A percentile compares a stretch with the other conserved stretches of the same genome.
phyloP scores from a whole-genome alignment of 2,888 invertebrate genomes.

The Cerastis rubricosa region DNA sequence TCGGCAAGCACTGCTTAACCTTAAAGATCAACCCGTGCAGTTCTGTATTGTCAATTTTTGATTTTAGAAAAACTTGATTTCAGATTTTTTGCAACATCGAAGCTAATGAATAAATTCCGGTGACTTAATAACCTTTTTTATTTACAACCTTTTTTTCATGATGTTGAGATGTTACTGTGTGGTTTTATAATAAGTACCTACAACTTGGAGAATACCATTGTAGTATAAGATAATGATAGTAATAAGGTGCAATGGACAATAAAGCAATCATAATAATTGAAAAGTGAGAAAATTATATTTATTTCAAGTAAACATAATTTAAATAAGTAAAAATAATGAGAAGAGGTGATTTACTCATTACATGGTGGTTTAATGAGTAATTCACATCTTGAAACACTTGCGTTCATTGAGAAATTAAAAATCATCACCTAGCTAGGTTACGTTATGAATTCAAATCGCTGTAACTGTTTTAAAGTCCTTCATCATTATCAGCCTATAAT shows the following conservation, averaged over 20 bases:
- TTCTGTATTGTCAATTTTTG: background rate
- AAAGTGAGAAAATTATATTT: background rate
- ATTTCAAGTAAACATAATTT: background rate
- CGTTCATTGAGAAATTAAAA: background rate
- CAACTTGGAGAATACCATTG: background rate
- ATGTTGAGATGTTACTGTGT: background rate
- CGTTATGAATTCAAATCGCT: background rate
- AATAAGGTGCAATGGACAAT: background rate
- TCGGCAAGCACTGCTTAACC: background rate
- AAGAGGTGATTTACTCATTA: too few relatives aligned
- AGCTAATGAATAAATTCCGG: background rate
- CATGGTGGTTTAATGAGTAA: too few relatives aligned
- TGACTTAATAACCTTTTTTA: background rate
- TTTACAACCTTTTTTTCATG: background rate
- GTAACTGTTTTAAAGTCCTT: background rate
- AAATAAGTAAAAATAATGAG: too few relatives aligned
- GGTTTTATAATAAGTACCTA: background rate
- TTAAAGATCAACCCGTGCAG: background rate
- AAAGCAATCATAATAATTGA: background rate
- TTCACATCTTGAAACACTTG: background rate
- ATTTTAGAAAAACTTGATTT: background rate
- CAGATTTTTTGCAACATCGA: background rate
- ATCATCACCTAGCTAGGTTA: background rate
- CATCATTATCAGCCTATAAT: too few relatives aligned
- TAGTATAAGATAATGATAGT: background rate